phyloP scores from a whole-genome alignment of 2,113 vertebrate species.

The Leiothrix lutea region DNA sequence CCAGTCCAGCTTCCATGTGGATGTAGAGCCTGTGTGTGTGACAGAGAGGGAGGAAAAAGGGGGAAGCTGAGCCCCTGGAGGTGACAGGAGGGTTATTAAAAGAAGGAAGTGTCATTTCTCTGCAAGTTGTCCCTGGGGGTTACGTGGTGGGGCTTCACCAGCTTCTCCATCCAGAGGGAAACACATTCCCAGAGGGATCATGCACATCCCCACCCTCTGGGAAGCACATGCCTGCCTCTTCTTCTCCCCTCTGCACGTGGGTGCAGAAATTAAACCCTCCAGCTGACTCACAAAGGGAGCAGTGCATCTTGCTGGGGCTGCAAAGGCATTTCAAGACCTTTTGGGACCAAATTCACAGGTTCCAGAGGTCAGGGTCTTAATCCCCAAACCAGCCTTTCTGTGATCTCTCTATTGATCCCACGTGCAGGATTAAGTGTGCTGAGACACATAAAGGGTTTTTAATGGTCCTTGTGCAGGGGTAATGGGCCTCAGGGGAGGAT shows the following conservation, averaged over 20 bases:
- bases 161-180: not conserved
- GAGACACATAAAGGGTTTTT: not conserved
- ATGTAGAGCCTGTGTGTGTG: not conserved
- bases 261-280: not conserved
- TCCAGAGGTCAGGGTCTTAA: not conserved
- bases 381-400: not conserved
- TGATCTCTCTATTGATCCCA: not conserved
- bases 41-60: not conserved
- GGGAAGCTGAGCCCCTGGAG: not conserved
- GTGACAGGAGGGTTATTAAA: not conserved
- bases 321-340: not conserved
- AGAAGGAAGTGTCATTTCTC: not conserved
- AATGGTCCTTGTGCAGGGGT: not conserved
- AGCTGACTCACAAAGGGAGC: not conserved
- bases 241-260: rapidly evolving
- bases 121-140: not conserved
- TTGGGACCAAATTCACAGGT: not conserved
- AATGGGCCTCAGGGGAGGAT: not conserved
- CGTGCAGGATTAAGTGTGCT: not conserved
- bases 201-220: rapidly evolving
- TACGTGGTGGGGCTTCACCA: not conserved
- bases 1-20: not conserved
- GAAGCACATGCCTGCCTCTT: rapidly evolving
- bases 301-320: not conserved
- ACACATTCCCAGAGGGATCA: rapidly evolving